Percentiles rank a stretch among this genome's conserved stretches.
phyloP scores from a whole-genome alignment of 2,888 invertebrate species.

The Cinara cedri region DNA sequence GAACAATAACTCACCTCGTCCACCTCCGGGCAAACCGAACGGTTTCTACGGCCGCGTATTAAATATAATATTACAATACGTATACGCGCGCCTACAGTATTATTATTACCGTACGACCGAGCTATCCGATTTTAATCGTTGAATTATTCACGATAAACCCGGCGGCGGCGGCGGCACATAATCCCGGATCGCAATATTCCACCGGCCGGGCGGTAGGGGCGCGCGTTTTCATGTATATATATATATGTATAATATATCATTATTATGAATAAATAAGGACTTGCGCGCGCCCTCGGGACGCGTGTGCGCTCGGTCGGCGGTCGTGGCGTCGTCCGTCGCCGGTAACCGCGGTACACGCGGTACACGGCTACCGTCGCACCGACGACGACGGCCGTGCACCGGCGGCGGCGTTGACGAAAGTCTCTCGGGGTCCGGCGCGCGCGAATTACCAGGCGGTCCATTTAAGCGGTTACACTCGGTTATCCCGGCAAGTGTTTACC shows the following conservation, averaged over 20 bases:
- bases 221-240: too few species aligned
- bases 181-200: slow-evolving; percentile 47
- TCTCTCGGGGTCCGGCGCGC: slow-evolving; percentile 9
- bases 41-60: neutral
- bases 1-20: too few species aligned
- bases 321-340: neutral
- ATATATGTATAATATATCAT: neutral
- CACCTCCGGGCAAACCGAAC: neutral
- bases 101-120: too few species aligned
- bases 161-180: slow-evolving; percentile 23
- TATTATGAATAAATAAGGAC: slow-evolving; percentile 50
- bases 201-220: too few species aligned
- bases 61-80: neutral
- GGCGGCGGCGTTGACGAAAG: slow-evolving; percentile 10
- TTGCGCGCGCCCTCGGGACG: slow-evolving; percentile 21
- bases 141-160: slow-evolving; percentile 50
- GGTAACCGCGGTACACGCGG: neutral
- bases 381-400: too few species aligned
- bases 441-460: slow-evolving; percentile 19
- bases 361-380: too few species aligned
- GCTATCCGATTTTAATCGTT: slow-evolving; percentile 54
- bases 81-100: neutral
- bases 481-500: too few species aligned
- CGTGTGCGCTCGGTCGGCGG: slow-evolving; percentile 9
- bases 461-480: too few species aligned